These are phyloP conservation scores for Agrypnia vestita DNA, from an alignment of 1,140 invertebrate genomes.

Conservation along the genomic window DNA sequence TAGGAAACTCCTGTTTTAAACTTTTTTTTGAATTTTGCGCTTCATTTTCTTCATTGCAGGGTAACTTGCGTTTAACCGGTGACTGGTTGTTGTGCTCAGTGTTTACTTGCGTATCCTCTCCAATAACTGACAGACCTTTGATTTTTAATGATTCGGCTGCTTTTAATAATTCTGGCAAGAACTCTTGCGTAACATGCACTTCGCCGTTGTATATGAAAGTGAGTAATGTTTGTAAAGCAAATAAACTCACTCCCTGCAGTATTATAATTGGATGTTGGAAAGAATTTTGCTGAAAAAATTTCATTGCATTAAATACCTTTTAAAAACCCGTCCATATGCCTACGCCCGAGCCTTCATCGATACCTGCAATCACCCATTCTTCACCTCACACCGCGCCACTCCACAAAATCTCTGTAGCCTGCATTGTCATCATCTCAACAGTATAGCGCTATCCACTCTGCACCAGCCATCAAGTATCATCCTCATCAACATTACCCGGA, in stretches of 20 bases:
- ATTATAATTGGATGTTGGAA: slow-evolving; percentile 81
- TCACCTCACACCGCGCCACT: too few relatives aligned
- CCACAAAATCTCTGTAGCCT: too few relatives aligned
- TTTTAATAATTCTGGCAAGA: slow-evolving; percentile 76
- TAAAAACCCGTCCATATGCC: too few relatives aligned
- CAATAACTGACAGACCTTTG: slow-evolving; percentile 72
- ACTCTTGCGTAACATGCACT: slow-evolving; percentile 79
- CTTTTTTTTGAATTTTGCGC: not conserved
- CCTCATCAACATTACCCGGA: too few relatives aligned
- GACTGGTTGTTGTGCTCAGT: not conserved
- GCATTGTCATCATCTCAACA: too few relatives aligned
- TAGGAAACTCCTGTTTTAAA: not conserved
- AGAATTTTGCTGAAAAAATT: slow-evolving; percentile 77
- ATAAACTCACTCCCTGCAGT: slow-evolving; percentile 78
- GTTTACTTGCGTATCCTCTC: not conserved
- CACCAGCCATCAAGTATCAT: too few relatives aligned
- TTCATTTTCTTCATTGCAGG: slow-evolving; percentile 10
- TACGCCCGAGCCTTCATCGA: too few relatives aligned
- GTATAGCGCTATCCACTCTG: too few relatives aligned
- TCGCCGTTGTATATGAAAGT: slow-evolving; percentile 81
- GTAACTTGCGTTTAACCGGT: slow-evolving; percentile 6
- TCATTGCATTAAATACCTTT: too few relatives aligned
- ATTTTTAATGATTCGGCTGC: slow-evolving; percentile 78
- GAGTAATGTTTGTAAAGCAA: slow-evolving; percentile 75
- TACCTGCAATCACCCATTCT: too few relatives aligned